These are phyloP conservation scores for Macrosiphum euphorbiae DNA, from an alignment of 2,888 invertebrate species.

Conservation along the genomic window DNA sequence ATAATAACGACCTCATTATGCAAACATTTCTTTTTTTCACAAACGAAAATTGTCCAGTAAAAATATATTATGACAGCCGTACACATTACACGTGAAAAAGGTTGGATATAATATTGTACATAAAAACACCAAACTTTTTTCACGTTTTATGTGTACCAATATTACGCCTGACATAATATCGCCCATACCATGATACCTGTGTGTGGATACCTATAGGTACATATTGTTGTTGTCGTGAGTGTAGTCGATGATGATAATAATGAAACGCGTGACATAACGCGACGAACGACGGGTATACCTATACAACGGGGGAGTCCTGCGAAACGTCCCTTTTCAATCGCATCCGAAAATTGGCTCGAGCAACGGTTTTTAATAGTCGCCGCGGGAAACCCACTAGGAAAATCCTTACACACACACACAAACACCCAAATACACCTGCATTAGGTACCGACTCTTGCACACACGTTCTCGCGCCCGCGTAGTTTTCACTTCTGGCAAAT, in stretches of 20 bases:
- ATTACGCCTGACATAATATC: not conserved
- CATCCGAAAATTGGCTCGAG: slow-evolving; percentile 6
- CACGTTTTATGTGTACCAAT: not conserved
- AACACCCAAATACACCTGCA: not conserved
- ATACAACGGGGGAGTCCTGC: not conserved
- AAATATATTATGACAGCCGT: not conserved
- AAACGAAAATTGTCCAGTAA: not conserved
- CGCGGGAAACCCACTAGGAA: not conserved
- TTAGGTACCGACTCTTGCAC: not conserved
- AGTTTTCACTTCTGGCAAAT: not conserved
- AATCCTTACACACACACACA: not conserved
- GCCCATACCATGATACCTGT: not conserved
- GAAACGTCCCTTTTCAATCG: slow-evolving; percentile 4
- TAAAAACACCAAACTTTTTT: not conserved
- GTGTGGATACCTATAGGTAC: not conserved
- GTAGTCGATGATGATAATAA: not conserved
- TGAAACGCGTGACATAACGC: not conserved
- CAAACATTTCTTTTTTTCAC: not conserved
- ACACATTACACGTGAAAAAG: not conserved
- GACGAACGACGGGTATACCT: not conserved
- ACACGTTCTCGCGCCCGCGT: not conserved
- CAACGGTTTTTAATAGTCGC: slow-evolving; percentile 1
- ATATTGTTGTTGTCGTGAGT: not conserved
- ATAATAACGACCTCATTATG: not conserved
- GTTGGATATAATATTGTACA: not conserved